Evolutionary conservation across 1,140 invertebrate genomes (phyloP).

Genomic region (Bilobella aurantiaca): DNA sequence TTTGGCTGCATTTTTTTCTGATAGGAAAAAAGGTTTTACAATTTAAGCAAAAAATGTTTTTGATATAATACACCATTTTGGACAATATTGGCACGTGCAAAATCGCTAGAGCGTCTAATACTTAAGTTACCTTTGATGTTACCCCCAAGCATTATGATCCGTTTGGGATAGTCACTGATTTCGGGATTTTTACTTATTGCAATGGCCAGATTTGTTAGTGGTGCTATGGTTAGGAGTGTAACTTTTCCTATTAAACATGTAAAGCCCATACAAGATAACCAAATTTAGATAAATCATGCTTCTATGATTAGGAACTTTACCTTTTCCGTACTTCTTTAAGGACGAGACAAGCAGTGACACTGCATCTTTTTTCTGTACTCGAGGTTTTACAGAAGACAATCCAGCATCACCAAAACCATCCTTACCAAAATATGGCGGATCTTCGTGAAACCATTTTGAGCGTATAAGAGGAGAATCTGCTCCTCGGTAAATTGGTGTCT

Average conservation of each 20-base stretch:
- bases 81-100: too few relatives aligned
- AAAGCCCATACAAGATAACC: neutral
- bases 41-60: neutral
- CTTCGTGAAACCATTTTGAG: neutral
- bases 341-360: conserved; percentile 19
- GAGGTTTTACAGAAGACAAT: neutral
- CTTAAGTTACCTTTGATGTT: neutral
- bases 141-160: neutral
- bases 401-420: conserved; percentile 40
- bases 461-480: conserved; percentile 27
- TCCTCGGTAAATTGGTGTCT: conserved; percentile 40
- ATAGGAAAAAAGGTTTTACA: neutral
- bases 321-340: neutral
- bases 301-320: too few relatives aligned
- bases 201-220: conserved; percentile 65
- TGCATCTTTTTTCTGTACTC: conserved; percentile 29
- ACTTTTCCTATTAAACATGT: conserved; percentile 8
- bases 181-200: conserved; percentile 38
- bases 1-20: neutral
- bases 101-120: too few relatives aligned
- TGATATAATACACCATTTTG: too few relatives aligned
- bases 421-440: conserved; percentile 34
- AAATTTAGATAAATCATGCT: neutral
- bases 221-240: conserved; percentile 44
- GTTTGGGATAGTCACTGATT: neutral